Conservation (phyloP, 2,888 invertebrate species). For the Chouioia cunea region DNA sequence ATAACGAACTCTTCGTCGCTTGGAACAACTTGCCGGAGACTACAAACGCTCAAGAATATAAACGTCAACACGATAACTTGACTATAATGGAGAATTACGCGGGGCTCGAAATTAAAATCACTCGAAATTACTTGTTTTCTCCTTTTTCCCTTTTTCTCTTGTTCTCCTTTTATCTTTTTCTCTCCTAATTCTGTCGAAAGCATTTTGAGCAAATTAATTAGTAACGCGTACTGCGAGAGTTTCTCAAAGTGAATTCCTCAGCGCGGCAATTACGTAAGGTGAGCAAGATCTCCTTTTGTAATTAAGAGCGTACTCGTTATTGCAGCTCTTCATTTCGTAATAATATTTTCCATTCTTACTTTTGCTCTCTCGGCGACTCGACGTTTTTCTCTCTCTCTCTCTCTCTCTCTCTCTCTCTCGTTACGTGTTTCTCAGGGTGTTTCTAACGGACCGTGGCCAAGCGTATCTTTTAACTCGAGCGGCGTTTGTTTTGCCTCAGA, state of each 20-base stretch:
- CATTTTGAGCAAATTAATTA: constrained; percentile 46
- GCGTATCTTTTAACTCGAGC: constrained; percentile 2
- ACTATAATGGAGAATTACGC: constrained; percentile 33
- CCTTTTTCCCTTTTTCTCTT: no score
- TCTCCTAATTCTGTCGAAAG: constrained; percentile 39
- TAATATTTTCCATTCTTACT: not conserved
- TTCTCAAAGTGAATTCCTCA: constrained; percentile 18
- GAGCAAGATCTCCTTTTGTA: constrained; percentile 20
- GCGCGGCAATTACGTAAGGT: constrained; percentile 14
- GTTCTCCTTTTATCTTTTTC: no score
- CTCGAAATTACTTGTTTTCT: constrained; percentile 2
- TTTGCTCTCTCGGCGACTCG: no score
- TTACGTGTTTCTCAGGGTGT: no score
- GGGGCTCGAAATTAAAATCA: constrained; percentile 40
- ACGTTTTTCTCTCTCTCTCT: no score
- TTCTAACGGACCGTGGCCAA: not conserved
- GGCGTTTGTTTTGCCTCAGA: constrained; percentile 8
- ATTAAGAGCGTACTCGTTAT: constrained; percentile 23
- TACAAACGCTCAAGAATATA: constrained; percentile 7
- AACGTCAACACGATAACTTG: constrained; percentile 6
- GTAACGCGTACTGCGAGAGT: not conserved
- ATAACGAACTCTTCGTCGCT: constrained; percentile 13
- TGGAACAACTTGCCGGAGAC: not conserved
- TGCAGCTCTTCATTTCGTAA: constrained; percentile 4
- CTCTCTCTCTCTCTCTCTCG: no score